These are phyloP conservation scores for Nemapogon koenigi DNA, from an alignment of 2,888 invertebrate genomes.

Conservation along the genomic window DNA sequence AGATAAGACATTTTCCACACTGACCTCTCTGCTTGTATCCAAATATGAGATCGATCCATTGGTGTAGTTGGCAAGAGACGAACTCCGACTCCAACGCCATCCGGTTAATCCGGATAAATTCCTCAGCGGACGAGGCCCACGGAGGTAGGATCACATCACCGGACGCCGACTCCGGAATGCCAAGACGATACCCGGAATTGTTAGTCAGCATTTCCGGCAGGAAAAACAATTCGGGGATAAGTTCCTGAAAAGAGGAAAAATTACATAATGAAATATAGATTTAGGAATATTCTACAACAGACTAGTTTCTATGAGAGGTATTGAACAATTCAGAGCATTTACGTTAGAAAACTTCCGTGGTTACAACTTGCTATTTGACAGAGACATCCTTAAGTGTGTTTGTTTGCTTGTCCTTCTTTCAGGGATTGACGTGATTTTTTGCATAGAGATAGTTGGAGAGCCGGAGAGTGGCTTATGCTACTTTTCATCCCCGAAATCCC, in stretches of 20 bases:
- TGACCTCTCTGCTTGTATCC: slow-evolving; percentile 97
- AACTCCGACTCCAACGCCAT: slow-evolving; percentile 99
- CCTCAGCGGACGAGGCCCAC: slow-evolving; percentile 97
- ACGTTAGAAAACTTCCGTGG: no score
- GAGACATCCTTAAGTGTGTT: no score
- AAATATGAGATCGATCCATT: slow-evolving; percentile 99
- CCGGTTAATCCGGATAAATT: slow-evolving; percentile 96
- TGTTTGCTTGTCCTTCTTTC: no score
- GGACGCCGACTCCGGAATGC: slow-evolving; percentile 83
- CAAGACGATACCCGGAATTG: slow-evolving; percentile 78
- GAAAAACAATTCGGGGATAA: slow-evolving; percentile 99
- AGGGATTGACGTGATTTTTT: no score
- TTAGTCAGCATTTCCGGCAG: slow-evolving; percentile 99
- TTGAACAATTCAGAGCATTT: no score
- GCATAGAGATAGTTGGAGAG: no score
- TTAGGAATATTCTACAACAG: no score
- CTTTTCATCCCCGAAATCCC: no score
- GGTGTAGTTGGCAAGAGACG: slow-evolving; percentile 98
- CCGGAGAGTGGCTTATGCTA: no score
- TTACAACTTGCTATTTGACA: no score
- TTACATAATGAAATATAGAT: background rate
- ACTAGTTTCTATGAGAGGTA: no score
- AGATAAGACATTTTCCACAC: slow-evolving; percentile 6
- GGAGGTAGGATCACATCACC: slow-evolving; percentile 93
- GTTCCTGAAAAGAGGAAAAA: slow-evolving; percentile 68